Evolutionary conservation across 2,888 invertebrate genomes (phyloP).

Genomic region (Calliopum simillimum): DNA sequence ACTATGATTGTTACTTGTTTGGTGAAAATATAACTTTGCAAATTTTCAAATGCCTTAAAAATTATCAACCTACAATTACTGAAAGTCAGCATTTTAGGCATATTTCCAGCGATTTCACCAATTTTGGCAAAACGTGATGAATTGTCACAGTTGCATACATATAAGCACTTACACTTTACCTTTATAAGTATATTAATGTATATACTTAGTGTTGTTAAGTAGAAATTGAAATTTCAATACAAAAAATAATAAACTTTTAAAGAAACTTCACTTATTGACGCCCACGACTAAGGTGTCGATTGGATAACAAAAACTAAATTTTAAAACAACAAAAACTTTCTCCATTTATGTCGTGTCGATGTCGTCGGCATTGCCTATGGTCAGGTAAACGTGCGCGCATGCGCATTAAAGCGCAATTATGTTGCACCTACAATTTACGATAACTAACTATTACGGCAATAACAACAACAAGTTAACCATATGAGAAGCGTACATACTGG

Average conservation of each 20-base stretch:
- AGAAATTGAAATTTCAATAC: too few relatives aligned
- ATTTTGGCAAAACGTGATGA: not conserved
- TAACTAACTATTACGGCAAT: not conserved
- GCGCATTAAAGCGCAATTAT: not conserved
- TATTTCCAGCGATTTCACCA: not conserved
- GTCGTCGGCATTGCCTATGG: not conserved
- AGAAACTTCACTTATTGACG: not conserved
- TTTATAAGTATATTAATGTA: too few relatives aligned
- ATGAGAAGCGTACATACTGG: not conserved
- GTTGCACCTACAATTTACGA: constrained; percentile 12
- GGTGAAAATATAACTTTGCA: too few relatives aligned
- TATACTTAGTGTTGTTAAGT: too few relatives aligned
- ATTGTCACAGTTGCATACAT: not conserved
- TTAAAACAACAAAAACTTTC: constrained; percentile 15
- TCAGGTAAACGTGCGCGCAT: not conserved
- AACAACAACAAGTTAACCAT: not conserved
- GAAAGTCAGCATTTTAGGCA: too few relatives aligned
- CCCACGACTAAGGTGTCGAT: not conserved
- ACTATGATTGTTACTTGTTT: too few relatives aligned
- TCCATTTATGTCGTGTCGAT: constrained; percentile 10
- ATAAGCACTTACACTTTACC: not conserved
- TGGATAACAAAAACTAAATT: not conserved
- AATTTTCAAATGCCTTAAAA: too few relatives aligned
- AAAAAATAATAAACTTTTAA: not conserved
- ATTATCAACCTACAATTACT: too few relatives aligned